phyloP scores from a whole-genome alignment of 1,140 invertebrate species.

The Hypothenemus hampei region DNA sequence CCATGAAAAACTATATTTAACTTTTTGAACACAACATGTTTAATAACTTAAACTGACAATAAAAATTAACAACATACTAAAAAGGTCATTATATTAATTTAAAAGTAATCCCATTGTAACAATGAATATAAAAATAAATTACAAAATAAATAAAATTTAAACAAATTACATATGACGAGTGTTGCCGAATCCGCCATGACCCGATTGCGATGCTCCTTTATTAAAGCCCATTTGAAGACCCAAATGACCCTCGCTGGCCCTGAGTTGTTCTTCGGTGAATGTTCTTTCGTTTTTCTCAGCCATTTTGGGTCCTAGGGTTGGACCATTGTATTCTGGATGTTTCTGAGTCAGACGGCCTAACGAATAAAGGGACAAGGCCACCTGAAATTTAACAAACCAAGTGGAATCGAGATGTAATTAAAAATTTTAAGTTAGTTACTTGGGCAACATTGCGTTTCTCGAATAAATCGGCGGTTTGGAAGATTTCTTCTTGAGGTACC shows the following conservation, averaged over 20 bases:
- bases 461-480: slow-evolving; percentile 97
- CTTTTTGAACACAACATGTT: too few species aligned
- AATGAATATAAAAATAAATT: slow-evolving; percentile 27
- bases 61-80: background rate
- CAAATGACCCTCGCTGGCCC: slow-evolving; percentile 83
- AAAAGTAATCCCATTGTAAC: background rate
- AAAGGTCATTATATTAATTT: background rate
- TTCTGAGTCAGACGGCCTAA: slow-evolving; percentile 74
- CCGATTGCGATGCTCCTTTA: slow-evolving; percentile 83
- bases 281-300: slow-evolving; percentile 87
- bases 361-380: slow-evolving; percentile 38
- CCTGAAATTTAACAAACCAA: slow-evolving; percentile 28
- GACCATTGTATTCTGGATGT: slow-evolving; percentile 88
- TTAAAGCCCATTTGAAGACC: slow-evolving; percentile 97
- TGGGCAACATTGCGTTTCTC: slow-evolving; percentile 94
- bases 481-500: slow-evolving; percentile 94
- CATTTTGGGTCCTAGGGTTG: slow-evolving; percentile 89
- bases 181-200: slow-evolving; percentile 88
- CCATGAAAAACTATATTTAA: too few species aligned
- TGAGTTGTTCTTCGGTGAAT: slow-evolving; percentile 92
- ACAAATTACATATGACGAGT: slow-evolving; percentile 82
- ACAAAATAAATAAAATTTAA: slow-evolving; percentile 8
- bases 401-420: background rate
- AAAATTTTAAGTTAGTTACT: slow-evolving; percentile 55
- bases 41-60: background rate